Base-by-base conservation (phyloP, 2,888 invertebrate genomes). In the Eupeodes latifasciatus region DNA sequence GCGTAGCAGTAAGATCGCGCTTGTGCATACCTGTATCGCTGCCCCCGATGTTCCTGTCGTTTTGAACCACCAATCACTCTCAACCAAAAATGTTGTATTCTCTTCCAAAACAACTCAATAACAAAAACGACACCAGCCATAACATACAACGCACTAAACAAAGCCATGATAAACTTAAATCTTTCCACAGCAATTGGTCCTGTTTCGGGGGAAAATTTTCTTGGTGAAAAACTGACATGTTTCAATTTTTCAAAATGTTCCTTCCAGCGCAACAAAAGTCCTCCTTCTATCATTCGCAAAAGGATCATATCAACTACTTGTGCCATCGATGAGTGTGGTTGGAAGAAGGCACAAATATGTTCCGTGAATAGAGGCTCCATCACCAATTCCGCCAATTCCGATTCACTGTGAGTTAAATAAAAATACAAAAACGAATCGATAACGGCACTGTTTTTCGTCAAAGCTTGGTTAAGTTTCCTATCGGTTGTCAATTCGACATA, bases 401-500 rank as follows among this genome's bases (percentile, higher is more conserved):
- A 7, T 40, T 69, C 53, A 40, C 53, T 69, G 69, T 53, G 69
- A 11, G 69, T 69, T 27, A 69, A 53, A 67, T 67, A 67, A 36
- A 67, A 67, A 36, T 67, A 67, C 34, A 67, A 51, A 36, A 36
- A 67, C n/a, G 67, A 51, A 67, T 67, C 67, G 16, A 67, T 53
- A 36, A 67, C 10, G 5, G 67, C 67, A 5, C n/a, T 67, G 1
- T 51, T 10, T 14, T 36, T n/a, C 4, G 67, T 67, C 14, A 67
- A 7, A 10, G 67, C 67, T 44, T 67, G 67, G 4, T 67, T 51
- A 4, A 67, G 67, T n/a, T 67, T 67, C 3, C 16, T 14, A 5
- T 67, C 51, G 6, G 67, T 67, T 0, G 67, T 67, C n/a, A 67
- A 36, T 67, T 67, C 67, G 5, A 47, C 67, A 51, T 67, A 67